Conservation (phyloP, 1,140 invertebrate genomes). For the Chymomyza costata region DNA sequence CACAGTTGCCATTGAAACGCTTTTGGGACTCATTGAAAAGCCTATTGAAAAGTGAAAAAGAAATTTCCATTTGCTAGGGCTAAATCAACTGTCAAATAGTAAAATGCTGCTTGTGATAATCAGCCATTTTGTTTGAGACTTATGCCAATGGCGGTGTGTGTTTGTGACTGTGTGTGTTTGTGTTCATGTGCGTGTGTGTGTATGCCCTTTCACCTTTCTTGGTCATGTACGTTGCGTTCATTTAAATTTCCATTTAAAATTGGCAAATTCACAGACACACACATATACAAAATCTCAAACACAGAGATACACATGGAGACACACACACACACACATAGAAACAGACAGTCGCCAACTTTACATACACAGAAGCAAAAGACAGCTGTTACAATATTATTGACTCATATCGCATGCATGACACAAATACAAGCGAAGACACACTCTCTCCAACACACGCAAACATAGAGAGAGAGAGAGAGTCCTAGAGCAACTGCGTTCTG, state of each 20-base stretch:
- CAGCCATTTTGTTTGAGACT: constrained; percentile 38
- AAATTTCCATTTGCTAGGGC: neutral
- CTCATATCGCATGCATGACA: constrained; percentile 64
- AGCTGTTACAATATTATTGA: constrained; percentile 72
- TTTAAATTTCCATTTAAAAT: constrained; percentile 67
- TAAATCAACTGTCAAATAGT: constrained; percentile 59
- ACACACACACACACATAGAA: constrained; percentile 1
- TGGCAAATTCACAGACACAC: constrained; percentile 23
- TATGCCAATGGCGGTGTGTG: constrained; percentile 4
- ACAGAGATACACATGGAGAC: neutral
- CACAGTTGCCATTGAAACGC: no score
- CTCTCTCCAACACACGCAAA: no score
- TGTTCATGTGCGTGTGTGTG: neutral
- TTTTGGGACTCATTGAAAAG: no score
- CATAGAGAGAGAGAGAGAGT: no score
- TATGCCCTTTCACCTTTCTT: constrained; percentile 23
- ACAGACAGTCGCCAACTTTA: no score
- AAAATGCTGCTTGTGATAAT: constrained; percentile 49
- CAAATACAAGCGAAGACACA: constrained; percentile 30
- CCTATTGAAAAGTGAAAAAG: no score
- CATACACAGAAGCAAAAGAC: constrained; percentile 46
- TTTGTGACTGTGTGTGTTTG: constrained; percentile 2
- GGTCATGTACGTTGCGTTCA: constrained; percentile 29
- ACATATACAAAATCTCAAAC: neutral
- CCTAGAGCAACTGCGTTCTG: no score